Percentiles rank a stretch among this genome's conserved stretches.
These are phyloP conservation scores for Dasyprocta punctata DNA, from an alignment of 2,113 vertebrate genomes.

Conservation along the genomic window DNA sequence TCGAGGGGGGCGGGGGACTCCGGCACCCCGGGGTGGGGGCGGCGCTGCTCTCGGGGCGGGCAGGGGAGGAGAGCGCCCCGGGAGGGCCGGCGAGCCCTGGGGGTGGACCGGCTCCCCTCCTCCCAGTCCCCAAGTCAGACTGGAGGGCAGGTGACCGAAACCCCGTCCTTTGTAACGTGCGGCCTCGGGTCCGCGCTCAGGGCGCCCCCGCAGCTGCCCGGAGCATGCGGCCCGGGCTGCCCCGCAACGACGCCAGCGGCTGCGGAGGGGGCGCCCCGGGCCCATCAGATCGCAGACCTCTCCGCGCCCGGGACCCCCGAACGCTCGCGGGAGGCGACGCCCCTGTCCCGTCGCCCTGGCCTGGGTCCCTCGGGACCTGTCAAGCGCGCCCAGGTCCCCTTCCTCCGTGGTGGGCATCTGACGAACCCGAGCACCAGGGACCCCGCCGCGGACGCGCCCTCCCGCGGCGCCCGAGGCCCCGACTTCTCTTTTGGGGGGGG, in stretches of 20 bases:
- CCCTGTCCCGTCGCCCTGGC: no score
- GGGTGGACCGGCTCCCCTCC: background rate
- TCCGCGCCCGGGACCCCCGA: background rate
- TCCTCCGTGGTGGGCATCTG: background rate
- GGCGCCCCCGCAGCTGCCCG: background rate
- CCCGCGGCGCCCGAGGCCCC: background rate
- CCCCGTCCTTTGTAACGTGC: background rate
- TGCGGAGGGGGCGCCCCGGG: background rate
- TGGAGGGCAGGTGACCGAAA: background rate
- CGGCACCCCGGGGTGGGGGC: background rate
- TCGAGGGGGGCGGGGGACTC: background rate
- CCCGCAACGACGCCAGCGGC: conserved; percentile 32
- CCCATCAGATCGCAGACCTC: background rate
- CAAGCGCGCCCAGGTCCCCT: background rate
- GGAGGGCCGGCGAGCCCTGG: background rate
- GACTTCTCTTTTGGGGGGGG: conserved; percentile 37
- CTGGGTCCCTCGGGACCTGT: background rate
- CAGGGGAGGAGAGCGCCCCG: background rate
- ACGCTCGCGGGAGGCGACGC: background rate
- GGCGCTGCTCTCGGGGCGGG: background rate
- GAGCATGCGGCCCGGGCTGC: background rate
- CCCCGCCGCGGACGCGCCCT: background rate
- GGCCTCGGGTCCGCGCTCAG: background rate
- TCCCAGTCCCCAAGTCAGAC: background rate
- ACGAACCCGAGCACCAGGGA: background rate